Evolutionary conservation across 37 sponge, comb jelly and placozoan species (phyloP).

Genomic region (Cliona cf. orientalis): DNA sequence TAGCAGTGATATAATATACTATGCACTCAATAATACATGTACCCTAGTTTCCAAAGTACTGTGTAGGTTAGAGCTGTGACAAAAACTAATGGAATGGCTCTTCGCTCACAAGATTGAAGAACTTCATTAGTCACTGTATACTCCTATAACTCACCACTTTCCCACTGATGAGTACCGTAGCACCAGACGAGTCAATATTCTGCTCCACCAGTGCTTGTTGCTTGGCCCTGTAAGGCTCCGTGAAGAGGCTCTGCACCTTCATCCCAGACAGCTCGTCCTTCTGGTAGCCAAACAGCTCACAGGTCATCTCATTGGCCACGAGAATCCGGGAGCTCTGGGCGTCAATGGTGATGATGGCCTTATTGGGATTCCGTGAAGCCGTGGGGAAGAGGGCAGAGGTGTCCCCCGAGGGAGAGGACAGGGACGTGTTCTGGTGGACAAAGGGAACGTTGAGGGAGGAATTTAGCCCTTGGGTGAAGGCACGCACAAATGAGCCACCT

Average conservation of each 20-base stretch:
- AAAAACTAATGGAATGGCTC: too few species aligned
- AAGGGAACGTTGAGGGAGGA: slow-evolving; percentile 69
- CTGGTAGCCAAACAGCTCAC: slow-evolving; percentile 82
- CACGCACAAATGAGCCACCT: slow-evolving; percentile 73
- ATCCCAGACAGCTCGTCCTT: slow-evolving; percentile 67
- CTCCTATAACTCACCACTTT: slow-evolving; percentile 81
- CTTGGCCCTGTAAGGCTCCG: slow-evolving; percentile 67
- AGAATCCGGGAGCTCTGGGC: slow-evolving; percentile 72
- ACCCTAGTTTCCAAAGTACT: too few species aligned
- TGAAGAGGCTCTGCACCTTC: slow-evolving; percentile 76
- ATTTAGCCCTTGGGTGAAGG: slow-evolving; percentile 63
- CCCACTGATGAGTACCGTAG: slow-evolving; percentile 83
- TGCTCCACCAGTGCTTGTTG: slow-evolving; percentile 82
- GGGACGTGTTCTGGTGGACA: slow-evolving; percentile 32
- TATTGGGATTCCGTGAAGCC: slow-evolving; percentile 86
- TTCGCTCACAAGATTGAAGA: too few species aligned
- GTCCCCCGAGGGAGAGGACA: slow-evolving; percentile 20
- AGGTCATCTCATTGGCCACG: slow-evolving; percentile 81
- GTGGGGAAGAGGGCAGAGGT: slow-evolving; percentile 69
- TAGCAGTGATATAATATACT: neutral
- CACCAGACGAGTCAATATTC: slow-evolving; percentile 71
- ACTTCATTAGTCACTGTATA: too few species aligned
- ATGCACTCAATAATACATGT: too few species aligned
- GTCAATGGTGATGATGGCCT: slow-evolving; percentile 88
- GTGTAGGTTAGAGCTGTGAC: too few species aligned